These are phyloP conservation scores for Trogon melanurus DNA, from an alignment of 2,113 vertebrate genomes.

Conservation along the genomic window DNA sequence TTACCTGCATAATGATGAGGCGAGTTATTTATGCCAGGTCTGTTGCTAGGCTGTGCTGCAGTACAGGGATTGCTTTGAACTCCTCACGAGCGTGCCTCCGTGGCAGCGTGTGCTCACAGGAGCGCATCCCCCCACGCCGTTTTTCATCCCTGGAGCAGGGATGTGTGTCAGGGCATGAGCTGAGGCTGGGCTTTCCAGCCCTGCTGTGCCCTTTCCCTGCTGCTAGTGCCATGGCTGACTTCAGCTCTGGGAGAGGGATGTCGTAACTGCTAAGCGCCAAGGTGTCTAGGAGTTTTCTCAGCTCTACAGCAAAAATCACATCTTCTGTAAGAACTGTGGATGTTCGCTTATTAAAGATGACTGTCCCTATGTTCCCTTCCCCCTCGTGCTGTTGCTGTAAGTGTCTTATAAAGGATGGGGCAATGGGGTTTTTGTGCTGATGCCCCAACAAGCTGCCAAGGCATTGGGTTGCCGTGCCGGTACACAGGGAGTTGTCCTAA, in stretches of 20 bases:
- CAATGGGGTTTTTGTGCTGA: background rate
- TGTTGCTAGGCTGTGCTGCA: constrained; percentile 38
- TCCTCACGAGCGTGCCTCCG: fast-evolving
- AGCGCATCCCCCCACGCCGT: fast-evolving
- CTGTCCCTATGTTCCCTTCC: background rate
- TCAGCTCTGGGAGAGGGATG: background rate
- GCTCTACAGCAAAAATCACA: background rate
- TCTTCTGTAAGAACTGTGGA: background rate
- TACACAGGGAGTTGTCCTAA: background rate
- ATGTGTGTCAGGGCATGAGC: fast-evolving
- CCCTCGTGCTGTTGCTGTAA: fast-evolving
- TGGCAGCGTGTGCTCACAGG: fast-evolving
- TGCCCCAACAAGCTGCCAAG: background rate
- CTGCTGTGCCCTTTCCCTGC: fast-evolving
- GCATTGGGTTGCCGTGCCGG: background rate
- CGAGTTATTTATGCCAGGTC: constrained; percentile 39
- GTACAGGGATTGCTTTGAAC: background rate
- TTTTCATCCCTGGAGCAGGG: fast-evolving
- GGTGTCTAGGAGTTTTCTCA: background rate
- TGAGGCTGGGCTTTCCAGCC: background rate
- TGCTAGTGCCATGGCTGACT: background rate
- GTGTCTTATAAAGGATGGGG: fast-evolving
- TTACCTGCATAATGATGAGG: constrained; percentile 34
- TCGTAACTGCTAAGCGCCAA: fast-evolving
- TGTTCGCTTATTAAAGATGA: fast-evolving